Percentiles rank a stretch among this genome's conserved stretches.
phyloP scores from a whole-genome alignment of 1,140 invertebrate genomes.

The Antheraea mylitta region DNA sequence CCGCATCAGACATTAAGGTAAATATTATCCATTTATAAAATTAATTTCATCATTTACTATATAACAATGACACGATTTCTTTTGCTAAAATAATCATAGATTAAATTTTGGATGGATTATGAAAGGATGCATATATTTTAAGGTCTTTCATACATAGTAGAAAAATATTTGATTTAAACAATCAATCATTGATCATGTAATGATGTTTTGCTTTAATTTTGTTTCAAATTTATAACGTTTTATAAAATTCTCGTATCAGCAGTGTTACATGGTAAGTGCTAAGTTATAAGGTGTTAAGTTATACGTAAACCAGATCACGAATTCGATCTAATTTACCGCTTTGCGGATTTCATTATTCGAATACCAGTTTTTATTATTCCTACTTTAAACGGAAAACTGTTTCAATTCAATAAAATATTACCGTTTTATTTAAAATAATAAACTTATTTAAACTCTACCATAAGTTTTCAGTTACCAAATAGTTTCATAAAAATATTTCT shows the following conservation, averaged over 20 bases:
- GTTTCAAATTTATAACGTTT: neutral
- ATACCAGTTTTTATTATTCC: neutral
- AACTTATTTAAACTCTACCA: too few relatives aligned
- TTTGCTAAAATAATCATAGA: too few relatives aligned
- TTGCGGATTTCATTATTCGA: neutral
- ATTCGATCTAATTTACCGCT: neutral
- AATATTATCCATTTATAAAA: conserved; percentile 19
- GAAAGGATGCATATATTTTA: too few relatives aligned
- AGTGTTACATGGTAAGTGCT: neutral
- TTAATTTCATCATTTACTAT: too few relatives aligned
- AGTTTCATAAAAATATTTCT: too few relatives aligned
- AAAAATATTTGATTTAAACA: neutral
- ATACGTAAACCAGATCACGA: neutral
- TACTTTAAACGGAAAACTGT: neutral
- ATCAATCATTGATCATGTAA: neutral
- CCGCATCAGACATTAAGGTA: conserved; percentile 58
- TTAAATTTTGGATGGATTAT: too few relatives aligned
- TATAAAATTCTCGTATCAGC: neutral
- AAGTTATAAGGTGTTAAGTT: too few relatives aligned
- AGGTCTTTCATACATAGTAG: too few relatives aligned
- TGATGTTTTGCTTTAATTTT: neutral
- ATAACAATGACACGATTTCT: too few relatives aligned
- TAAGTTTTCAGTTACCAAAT: too few relatives aligned
- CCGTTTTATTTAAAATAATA: too few relatives aligned
- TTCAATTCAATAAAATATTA: too few relatives aligned